A percentile compares a stretch with the other conserved stretches of the same genome.
Conservation (phyloP, 2,888 invertebrate genomes). For the Heliconius ethilla region DNA sequence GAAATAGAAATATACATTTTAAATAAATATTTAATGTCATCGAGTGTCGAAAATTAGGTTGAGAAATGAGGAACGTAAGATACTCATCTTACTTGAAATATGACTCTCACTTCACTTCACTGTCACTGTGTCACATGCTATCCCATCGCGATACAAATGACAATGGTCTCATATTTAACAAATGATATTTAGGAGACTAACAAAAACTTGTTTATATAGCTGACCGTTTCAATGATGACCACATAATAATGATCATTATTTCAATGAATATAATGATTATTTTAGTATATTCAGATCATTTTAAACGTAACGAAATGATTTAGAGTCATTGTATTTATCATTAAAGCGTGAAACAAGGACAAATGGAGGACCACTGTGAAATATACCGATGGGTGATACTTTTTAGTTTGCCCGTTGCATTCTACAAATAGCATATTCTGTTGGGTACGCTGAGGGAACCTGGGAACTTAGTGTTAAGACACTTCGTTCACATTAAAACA, state of each 20-base stretch:
- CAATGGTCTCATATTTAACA: background rate
- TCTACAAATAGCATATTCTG: too few relatives aligned
- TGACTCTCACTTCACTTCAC: too few relatives aligned
- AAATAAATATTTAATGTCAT: too few relatives aligned
- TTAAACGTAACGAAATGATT: constrained; percentile 7
- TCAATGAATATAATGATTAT: background rate
- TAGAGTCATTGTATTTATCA: background rate
- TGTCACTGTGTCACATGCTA: background rate
- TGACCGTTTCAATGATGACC: background rate
- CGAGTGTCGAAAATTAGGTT: too few relatives aligned
- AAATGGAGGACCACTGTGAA: background rate
- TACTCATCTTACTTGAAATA: too few relatives aligned
- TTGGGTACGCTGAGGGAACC: background rate
- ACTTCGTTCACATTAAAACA: too few relatives aligned
- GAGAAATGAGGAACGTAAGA: too few relatives aligned
- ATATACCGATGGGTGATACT: background rate
- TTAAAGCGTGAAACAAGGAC: constrained; percentile 8
- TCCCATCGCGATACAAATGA: background rate
- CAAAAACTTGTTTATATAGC: constrained; percentile 1
- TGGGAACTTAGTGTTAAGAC: background rate
- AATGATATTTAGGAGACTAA: background rate
- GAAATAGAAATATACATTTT: too few relatives aligned
- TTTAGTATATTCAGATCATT: background rate
- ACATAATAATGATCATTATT: constrained; percentile 2
- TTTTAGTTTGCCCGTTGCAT: background rate